Percentiles rank a stretch among this genome's conserved stretches.
phyloP scores from a whole-genome alignment of 2,113 vertebrate genomes.

The Turdus rufiventris region DNA sequence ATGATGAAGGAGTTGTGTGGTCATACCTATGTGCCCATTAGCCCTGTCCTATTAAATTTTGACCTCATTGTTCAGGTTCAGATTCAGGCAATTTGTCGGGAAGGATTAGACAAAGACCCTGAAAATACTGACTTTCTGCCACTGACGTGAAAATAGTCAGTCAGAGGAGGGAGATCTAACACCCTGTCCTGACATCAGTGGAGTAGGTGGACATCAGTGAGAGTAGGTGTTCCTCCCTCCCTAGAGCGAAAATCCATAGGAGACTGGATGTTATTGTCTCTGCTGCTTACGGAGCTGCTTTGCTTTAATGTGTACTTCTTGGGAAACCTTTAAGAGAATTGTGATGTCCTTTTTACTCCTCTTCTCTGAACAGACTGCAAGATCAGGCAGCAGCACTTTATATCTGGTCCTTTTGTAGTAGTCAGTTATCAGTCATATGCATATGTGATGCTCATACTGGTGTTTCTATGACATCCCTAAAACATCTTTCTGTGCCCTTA shows the following conservation, averaged over 20 bases:
- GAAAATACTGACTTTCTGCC: background rate
- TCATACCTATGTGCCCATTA: accelerated
- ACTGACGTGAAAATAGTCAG: background rate
- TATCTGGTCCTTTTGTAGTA: background rate
- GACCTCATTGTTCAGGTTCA: background rate
- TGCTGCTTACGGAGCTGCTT: background rate
- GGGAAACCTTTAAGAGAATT: background rate
- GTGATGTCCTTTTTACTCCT: accelerated
- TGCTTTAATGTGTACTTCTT: background rate
- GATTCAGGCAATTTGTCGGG: background rate
- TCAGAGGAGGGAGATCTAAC: background rate
- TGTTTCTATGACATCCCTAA: background rate
- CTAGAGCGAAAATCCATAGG: background rate
- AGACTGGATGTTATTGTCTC: background rate
- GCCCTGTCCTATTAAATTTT: background rate
- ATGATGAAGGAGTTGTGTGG: background rate
- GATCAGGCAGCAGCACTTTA: background rate
- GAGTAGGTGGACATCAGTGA: background rate
- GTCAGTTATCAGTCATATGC: background rate
- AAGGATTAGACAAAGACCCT: background rate
- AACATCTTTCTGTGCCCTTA: background rate
- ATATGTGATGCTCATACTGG: accelerated
- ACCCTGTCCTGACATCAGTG: background rate
- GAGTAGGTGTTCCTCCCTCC: background rate
- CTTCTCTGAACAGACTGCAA: background rate